Conservation (phyloP, 1,140 invertebrate genomes). For the Cydia pomonella region DNA sequence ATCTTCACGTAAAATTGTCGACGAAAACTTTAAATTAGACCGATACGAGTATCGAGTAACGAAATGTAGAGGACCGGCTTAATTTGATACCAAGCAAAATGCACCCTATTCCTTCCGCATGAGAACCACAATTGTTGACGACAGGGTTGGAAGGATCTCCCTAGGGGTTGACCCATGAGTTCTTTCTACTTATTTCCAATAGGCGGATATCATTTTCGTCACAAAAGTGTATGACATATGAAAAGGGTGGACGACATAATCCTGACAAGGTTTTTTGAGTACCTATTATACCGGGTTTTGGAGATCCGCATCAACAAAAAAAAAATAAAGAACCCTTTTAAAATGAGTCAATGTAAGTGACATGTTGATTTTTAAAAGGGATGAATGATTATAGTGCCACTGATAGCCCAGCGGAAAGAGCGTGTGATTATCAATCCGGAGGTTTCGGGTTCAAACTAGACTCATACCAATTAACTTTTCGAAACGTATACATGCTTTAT, state of each 20-base stretch:
- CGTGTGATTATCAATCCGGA: no score
- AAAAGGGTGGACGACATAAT: conserved; percentile 31
- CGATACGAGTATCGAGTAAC: neutral
- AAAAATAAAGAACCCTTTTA: no score
- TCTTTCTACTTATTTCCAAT: conserved; percentile 31
- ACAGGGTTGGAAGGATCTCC: neutral
- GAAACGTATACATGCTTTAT: no score
- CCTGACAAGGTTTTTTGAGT: conserved; percentile 20
- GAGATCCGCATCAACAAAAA: neutral
- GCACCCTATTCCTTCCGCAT: neutral
- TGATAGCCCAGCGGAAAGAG: no score
- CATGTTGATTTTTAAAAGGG: no score
- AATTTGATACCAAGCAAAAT: neutral
- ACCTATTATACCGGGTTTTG: neutral
- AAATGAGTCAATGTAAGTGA: no score
- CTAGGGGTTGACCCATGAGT: conserved; percentile 11
- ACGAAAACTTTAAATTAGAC: conserved; percentile 25
- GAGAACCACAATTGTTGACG: neutral
- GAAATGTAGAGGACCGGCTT: neutral
- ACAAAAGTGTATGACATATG: conserved; percentile 19
- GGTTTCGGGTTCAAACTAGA: no score
- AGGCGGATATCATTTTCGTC: conserved; percentile 31
- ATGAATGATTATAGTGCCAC: no score
- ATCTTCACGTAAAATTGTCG: neutral
- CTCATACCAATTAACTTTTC: no score